Conservation (phyloP, 2,888 invertebrate genomes). For the Allygus modestus region DNA sequence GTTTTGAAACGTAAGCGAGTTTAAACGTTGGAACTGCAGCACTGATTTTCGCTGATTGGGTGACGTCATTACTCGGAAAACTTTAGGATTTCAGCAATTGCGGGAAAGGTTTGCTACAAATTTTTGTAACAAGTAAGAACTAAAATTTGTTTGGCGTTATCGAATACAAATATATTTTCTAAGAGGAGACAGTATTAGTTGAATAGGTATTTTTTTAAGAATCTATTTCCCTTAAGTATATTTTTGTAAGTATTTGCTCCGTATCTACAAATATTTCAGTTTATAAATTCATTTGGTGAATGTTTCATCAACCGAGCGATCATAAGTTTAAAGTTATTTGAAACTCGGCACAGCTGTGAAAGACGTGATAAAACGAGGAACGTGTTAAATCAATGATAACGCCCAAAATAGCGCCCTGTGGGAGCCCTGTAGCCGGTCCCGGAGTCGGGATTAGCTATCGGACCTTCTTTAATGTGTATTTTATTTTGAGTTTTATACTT, state of each 20-base stretch:
- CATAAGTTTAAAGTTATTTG: background rate
- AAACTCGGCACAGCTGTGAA: background rate
- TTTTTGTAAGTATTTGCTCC: too few species aligned
- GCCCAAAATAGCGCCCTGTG: slow-evolving; percentile 19
- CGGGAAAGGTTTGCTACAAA: background rate
- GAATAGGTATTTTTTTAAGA: too few species aligned
- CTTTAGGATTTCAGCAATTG: background rate
- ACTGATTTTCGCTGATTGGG: background rate
- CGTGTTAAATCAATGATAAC: slow-evolving; percentile 44
- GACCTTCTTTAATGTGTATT: background rate
- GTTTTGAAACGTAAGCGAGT: background rate
- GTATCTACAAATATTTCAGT: too few species aligned
- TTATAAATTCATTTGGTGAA: too few species aligned
- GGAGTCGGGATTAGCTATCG: background rate
- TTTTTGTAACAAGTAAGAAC: too few species aligned
- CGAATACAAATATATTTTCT: too few species aligned
- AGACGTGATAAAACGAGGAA: background rate
- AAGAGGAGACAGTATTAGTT: too few species aligned
- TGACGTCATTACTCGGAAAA: background rate
- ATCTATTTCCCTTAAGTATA: too few species aligned
- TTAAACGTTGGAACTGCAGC: background rate
- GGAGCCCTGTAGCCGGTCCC: background rate
- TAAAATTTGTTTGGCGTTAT: too few species aligned
- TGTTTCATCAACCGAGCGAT: too few species aligned
- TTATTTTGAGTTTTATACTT: background rate